Base-by-base conservation (phyloP, 2,888 invertebrate species). In the Trachelus tabidus region DNA sequence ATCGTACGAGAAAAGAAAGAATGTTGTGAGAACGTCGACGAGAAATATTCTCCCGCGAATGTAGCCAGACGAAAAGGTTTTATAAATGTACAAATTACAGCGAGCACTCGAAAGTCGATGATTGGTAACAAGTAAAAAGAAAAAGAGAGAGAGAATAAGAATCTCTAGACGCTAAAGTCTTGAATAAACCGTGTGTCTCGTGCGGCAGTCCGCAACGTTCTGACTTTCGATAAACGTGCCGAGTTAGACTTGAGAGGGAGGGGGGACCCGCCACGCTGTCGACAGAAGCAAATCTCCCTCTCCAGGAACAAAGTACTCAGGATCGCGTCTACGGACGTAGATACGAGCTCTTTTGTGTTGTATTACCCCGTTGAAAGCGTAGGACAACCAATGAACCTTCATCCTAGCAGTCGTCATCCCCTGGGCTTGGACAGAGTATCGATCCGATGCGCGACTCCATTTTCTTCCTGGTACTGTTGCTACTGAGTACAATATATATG, bases 151-250 rank as follows among this genome's bases (percentile, higher is more conserved):
- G 9, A 56, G 23, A 56, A 23, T 15, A 40, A 56, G 23, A 56
- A 56, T 56, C 56, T 6, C 15, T 23, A 56, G 56, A 56, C 56
- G 23, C 56, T 23, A 56, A 6, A 40, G 56, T 9, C 56, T 23
- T 56, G 9, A 56, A 6, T 56, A 23, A 56, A 56, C 23, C 56
- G 23, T 56, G 56, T 56, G 56, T 23, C 56, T 9, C 9, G 77
- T 79, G 77, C 79, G 79, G 71, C 79, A 76, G 81, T 81, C 79
- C 80, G 80, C 79, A 79, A 77, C 78, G 74, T 76, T 83, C 82
- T 85, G 83, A 79, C 82, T 84, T 84, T 83, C 83, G 82, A 83
- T 83, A 80, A 80, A 85, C 81, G 79, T 79, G 79, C 79, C 78
- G 80, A 82, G 80, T 78, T 40, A 40, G 15, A 40, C 40, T 6